Evolutionary conservation across 2,113 vertebrate genomes (phyloP).

Genomic region (Corapipo altera): DNA sequence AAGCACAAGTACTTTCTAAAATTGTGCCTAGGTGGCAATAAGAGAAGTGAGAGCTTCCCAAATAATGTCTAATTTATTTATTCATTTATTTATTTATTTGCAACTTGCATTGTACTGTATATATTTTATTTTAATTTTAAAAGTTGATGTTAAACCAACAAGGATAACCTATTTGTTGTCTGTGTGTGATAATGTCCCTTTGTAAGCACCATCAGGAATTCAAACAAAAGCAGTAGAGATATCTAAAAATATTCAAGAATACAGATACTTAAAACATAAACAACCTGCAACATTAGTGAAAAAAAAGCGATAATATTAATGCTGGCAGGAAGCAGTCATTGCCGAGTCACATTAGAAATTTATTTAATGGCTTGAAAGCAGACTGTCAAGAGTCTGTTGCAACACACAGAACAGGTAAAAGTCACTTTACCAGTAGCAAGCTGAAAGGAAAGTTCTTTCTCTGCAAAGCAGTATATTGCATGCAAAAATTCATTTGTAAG

Average conservation of each 20-base stretch:
- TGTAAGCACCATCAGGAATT: neutral
- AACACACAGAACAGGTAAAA: neutral
- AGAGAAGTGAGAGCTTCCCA: neutral
- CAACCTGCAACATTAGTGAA: neutral
- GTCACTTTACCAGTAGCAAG: neutral
- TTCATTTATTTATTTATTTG: neutral
- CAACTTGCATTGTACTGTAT: neutral
- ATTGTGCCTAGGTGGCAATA: neutral
- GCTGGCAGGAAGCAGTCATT: neutral
- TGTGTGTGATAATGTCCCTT: fast-evolving
- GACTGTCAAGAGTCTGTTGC: neutral
- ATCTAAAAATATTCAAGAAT: neutral
- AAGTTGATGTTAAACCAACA: neutral
- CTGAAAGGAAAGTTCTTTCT: neutral
- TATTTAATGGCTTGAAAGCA: neutral
- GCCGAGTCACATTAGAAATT: neutral
- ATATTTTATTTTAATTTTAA: neutral
- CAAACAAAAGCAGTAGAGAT: neutral
- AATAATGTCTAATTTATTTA: neutral
- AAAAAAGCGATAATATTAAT: neutral
- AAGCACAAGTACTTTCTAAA: neutral
- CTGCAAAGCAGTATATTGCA: neutral
- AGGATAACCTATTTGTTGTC: neutral
- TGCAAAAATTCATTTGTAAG: neutral
- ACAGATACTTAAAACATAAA: neutral